Evolutionary conservation across 2,888 invertebrate genomes (phyloP).

Genomic region (Crematogaster levior): DNA sequence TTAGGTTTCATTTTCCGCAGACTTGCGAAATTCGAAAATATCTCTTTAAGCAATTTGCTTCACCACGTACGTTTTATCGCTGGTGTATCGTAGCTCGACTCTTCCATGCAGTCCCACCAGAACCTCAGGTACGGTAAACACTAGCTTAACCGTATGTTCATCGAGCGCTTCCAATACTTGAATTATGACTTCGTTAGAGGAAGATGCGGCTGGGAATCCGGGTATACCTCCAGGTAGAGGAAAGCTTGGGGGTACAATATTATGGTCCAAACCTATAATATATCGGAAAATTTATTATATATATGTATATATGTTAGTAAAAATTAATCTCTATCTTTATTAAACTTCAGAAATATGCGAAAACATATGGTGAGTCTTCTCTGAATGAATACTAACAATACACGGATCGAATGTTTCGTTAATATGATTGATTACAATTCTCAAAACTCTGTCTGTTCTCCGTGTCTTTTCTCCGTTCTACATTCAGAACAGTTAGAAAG

Average conservation of each 20-base stretch:
- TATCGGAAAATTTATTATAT: not conserved
- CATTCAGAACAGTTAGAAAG: not conserved
- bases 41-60: not conserved
- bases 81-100: constrained; percentile 94
- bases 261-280: constrained; percentile 77
- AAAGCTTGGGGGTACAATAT: constrained; percentile 78
- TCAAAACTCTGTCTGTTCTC: not conserved
- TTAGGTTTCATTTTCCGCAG: not conserved
- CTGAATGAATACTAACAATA: too few species aligned
- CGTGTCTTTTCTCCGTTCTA: not conserved
- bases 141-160: constrained; percentile 92
- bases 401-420: not conserved
- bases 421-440: not conserved
- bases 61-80: constrained; percentile 88
- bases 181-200: constrained; percentile 86
- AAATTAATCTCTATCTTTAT: not conserved
- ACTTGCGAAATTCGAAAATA: not conserved
- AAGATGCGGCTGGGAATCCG: constrained; percentile 71
- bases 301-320: not conserved
- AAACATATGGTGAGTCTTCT: not conserved
- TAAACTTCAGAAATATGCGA: not conserved
- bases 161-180: constrained; percentile 91
- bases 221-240: constrained; percentile 70
- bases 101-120: constrained; percentile 95
- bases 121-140: constrained; percentile 93